Evolutionary conservation across 2,113 vertebrate genomes (phyloP).

Genomic region (Marmota flaviventris): DNA sequence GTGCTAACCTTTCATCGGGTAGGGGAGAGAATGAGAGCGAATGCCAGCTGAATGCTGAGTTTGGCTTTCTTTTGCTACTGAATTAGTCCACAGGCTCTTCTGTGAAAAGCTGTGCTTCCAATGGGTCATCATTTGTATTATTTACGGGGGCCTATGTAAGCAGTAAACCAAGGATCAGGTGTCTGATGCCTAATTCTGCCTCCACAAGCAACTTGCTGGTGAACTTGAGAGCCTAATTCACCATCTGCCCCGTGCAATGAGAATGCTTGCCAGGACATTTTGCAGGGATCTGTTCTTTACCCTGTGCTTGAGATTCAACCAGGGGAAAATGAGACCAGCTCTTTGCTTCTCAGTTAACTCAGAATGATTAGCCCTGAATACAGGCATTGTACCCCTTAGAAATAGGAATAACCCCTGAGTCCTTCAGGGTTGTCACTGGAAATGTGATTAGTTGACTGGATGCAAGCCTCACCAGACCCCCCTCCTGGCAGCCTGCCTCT

Average conservation of each 20-base stretch:
- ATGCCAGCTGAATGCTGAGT: background rate
- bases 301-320: background rate
- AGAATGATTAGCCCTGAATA: background rate
- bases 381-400: background rate
- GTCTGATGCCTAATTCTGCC: conserved; percentile 42
- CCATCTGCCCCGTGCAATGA: background rate
- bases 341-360: background rate
- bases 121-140: background rate
- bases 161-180: background rate
- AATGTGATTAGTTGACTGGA: background rate
- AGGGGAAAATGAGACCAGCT: background rate
- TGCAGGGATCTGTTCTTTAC: background rate
- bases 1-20: background rate
- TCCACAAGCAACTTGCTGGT: conserved; percentile 42
- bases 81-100: conserved; percentile 4
- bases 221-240: background rate
- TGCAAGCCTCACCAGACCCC: background rate
- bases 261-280: background rate
- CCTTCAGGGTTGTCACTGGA: background rate
- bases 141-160: background rate
- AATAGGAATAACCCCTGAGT: background rate
- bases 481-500: background rate
- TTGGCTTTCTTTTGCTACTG: background rate
- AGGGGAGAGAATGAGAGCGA: background rate
- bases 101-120: background rate